Conservation (phyloP, 2,113 vertebrate species). For the Eulemur macaco region DNA sequence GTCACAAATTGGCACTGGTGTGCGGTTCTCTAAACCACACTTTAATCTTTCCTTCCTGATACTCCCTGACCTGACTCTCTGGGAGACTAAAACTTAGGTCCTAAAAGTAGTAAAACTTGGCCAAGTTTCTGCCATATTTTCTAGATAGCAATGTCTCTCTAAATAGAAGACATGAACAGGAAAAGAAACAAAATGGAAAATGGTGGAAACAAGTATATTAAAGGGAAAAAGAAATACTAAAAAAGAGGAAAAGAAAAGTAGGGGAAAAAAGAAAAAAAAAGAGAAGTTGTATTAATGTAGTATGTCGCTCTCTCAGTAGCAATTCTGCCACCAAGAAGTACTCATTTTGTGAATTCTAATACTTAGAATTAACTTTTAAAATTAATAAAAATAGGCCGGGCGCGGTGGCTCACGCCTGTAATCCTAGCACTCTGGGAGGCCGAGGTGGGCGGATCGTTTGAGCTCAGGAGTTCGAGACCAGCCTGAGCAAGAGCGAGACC, state of each 20-base stretch:
- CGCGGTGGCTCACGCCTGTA: too few relatives aligned
- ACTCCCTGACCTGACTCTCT: not conserved
- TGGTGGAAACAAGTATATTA: not conserved
- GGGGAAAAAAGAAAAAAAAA: not conserved
- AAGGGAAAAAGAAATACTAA: not conserved
- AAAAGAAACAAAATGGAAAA: not conserved
- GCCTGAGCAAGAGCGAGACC: too few relatives aligned
- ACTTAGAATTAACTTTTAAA: not conserved
- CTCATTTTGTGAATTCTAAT: not conserved
- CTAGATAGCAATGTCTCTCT: not conserved
- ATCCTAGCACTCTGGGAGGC: too few relatives aligned
- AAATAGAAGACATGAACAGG: not conserved
- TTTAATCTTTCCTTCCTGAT: not conserved
- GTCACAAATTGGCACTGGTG: not conserved
- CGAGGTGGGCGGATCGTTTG: too few relatives aligned
- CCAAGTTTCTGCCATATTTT: not conserved
- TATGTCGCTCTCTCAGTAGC: not conserved
- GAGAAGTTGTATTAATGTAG: not conserved
- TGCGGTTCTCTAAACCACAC: not conserved
- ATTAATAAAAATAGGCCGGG: not conserved
- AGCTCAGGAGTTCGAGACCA: too few relatives aligned
- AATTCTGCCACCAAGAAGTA: not conserved
- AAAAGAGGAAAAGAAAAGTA: not conserved
- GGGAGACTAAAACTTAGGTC: constrained; percentile 20
- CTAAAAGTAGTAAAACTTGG: not conserved